Evolutionary conservation across 2,888 invertebrate species (phyloP).

Genomic region (Lepetodrilus schrolli): DNA sequence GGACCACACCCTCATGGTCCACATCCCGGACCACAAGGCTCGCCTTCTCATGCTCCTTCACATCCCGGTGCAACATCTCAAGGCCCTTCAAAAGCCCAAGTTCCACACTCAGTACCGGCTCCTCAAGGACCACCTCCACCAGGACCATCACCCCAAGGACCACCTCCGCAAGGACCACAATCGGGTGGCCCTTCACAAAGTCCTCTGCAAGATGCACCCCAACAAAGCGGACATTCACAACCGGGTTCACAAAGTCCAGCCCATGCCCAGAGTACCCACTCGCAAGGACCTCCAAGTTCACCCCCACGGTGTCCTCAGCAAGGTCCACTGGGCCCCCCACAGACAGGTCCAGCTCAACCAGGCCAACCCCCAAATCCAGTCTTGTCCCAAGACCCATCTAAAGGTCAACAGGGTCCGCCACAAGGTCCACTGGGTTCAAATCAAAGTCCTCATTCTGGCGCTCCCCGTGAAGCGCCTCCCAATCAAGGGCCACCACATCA

Average conservation of each 20-base stretch:
- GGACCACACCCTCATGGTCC: slow-evolving; percentile 30
- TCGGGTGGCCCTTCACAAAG: not conserved
- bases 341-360: not conserved
- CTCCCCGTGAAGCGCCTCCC: not conserved
- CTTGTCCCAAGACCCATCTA: not conserved
- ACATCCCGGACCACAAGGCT: not conserved
- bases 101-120: not conserved
- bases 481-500: slow-evolving; percentile 30
- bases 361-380: not conserved
- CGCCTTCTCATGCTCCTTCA: not conserved
- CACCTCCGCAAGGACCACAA: not conserved
- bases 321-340: not conserved
- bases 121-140: no score
- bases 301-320: not conserved
- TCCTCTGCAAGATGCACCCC: not conserved
- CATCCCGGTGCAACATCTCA: not conserved
- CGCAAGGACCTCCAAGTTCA: slow-evolving; percentile 14
- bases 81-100: not conserved
- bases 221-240: not conserved
- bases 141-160: not conserved
- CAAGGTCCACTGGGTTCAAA: not conserved
- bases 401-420: not conserved
- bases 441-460: not conserved
- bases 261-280: not conserved
- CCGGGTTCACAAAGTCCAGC: no score